phyloP scores from a whole-genome alignment of 2,797 vertebrate species.

The Helostoma temminkii region DNA sequence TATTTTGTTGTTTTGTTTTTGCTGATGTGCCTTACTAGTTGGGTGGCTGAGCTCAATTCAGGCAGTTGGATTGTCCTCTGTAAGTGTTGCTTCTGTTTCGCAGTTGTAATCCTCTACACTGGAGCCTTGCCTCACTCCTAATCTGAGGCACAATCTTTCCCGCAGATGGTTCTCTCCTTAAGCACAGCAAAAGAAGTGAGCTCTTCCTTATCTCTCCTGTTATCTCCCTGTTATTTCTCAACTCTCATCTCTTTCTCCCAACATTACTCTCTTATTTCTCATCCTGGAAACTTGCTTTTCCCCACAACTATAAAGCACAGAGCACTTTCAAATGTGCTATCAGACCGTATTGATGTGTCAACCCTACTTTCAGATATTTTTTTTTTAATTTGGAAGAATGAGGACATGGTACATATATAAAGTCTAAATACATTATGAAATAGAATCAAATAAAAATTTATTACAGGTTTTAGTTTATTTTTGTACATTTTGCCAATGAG shows the following conservation, averaged over 20 bases:
- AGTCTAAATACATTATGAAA: not conserved
- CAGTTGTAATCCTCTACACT: slow-evolving; percentile 82
- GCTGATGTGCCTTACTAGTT: slow-evolving; percentile 33
- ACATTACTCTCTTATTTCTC: slow-evolving; percentile 67
- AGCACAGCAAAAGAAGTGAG: slow-evolving; percentile 88
- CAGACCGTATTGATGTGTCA: not conserved
- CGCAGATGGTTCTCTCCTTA: slow-evolving; percentile 91
- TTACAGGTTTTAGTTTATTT: not conserved
- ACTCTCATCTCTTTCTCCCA: slow-evolving; percentile 63
- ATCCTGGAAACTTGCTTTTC: slow-evolving; percentile 44
- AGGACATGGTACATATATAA: not conserved
- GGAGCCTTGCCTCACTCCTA: slow-evolving; percentile 83
- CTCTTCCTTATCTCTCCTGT: slow-evolving; percentile 78
- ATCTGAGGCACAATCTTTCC: slow-evolving; percentile 89
- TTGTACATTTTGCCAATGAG: not conserved
- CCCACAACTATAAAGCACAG: slow-evolving; percentile 3
- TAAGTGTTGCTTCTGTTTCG: slow-evolving; percentile 74
- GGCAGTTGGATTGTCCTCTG: slow-evolving; percentile 81
- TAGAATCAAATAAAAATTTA: not conserved
- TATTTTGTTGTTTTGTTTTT: slow-evolving; percentile 20
- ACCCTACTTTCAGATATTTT: not conserved
- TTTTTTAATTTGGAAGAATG: not conserved
- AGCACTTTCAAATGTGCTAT: slow-evolving; percentile 10
- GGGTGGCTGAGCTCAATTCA: slow-evolving; percentile 53
- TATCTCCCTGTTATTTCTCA: slow-evolving; percentile 67